Evolutionary conservation across 2,797 vertebrate genomes (phyloP).

Genomic region (Alauda arvensis): DNA sequence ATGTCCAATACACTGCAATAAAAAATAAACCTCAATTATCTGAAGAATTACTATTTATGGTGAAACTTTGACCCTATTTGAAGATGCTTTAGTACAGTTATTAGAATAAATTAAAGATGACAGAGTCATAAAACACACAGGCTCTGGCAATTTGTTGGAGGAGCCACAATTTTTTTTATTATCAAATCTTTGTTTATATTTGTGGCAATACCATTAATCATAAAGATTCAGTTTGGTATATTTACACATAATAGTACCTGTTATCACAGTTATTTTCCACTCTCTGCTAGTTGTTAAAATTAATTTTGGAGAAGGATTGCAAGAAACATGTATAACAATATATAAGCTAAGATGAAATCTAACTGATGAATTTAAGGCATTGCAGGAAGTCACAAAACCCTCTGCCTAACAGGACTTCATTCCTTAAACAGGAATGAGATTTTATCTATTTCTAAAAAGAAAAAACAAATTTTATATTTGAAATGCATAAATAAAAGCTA

Average conservation of each 20-base stretch:
- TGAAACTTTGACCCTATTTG: not conserved
- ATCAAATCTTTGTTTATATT: not conserved
- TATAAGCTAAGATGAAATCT: not conserved
- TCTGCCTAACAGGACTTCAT: not conserved
- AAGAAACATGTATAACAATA: not conserved
- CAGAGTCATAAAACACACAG: not conserved
- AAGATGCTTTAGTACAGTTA: not conserved
- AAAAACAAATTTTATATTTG: not conserved
- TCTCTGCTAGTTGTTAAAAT: not conserved
- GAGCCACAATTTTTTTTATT: not conserved
- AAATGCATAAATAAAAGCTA: not conserved
- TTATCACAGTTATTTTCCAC: not conserved
- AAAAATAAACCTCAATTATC: not conserved
- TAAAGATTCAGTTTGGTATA: not conserved
- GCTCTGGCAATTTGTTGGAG: not conserved
- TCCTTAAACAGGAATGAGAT: not conserved
- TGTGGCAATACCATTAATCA: not conserved
- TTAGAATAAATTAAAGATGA: not conserved
- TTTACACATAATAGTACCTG: not conserved
- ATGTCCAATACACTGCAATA: not conserved
- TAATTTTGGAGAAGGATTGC: not conserved
- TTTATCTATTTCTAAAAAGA: not conserved
- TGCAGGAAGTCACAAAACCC: not conserved
- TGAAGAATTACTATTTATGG: not conserved
- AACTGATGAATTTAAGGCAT: not conserved